Evolutionary conservation across 1,140 invertebrate genomes (phyloP).

Genomic region (Bombus confusus): DNA sequence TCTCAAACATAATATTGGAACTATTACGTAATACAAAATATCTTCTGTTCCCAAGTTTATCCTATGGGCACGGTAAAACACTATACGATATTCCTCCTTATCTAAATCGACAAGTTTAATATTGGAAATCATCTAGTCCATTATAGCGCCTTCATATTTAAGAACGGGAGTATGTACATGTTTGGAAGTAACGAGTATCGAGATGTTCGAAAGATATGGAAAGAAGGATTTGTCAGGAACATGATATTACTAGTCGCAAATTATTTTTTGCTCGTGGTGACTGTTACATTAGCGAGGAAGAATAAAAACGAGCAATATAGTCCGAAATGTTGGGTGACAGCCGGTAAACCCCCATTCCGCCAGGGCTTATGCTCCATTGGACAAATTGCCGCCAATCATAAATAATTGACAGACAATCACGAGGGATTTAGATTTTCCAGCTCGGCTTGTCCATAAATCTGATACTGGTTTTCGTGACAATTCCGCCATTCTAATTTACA

Average conservation of each 20-base stretch:
- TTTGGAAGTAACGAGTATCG: too few relatives aligned
- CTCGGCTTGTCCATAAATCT: conserved; percentile 63
- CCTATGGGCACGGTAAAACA: too few relatives aligned
- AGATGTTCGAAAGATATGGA: too few relatives aligned
- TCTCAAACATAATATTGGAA: too few relatives aligned
- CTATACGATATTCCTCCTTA: too few relatives aligned
- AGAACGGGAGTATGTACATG: too few relatives aligned
- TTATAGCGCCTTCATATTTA: too few relatives aligned
- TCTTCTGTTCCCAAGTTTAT: too few relatives aligned
- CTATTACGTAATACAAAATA: too few relatives aligned
- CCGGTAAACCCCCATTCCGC: conserved; percentile 63
- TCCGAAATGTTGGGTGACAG: conserved; percentile 63
- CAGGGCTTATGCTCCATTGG: conserved; percentile 71
- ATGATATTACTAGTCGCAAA: too few relatives aligned
- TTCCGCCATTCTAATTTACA: conserved; percentile 56
- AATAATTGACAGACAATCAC: conserved; percentile 79
- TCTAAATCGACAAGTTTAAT: too few relatives aligned
- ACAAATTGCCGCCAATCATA: conserved; percentile 78
- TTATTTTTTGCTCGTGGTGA: conserved; percentile 31
- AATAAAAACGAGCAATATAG: conserved; percentile 62
- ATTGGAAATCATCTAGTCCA: too few relatives aligned
- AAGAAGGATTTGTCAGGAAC: background rate
- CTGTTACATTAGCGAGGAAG: conserved; percentile 16
- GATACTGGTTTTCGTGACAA: conserved; percentile 60
- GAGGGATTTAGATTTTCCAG: conserved; percentile 66